Evolutionary conservation across 2,888 invertebrate genomes (phyloP).

Genomic region (Holacanthella duospinosa): DNA sequence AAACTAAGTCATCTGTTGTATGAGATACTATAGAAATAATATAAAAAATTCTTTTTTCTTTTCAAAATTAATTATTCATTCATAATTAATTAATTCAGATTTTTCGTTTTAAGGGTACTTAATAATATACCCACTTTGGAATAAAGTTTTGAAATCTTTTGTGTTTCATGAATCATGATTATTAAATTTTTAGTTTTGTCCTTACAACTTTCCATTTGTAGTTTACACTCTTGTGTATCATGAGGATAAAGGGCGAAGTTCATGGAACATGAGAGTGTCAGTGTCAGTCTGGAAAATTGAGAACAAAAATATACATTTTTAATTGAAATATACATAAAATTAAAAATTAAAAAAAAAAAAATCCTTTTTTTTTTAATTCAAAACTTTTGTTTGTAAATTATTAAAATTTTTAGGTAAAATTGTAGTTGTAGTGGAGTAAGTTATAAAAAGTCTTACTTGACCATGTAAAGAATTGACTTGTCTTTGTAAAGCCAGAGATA

Average conservation of each 20-base stretch:
- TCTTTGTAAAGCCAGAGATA: conserved; percentile 84
- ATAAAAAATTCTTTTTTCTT: too few relatives aligned
- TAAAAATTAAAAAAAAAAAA: too few relatives aligned
- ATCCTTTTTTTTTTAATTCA: background rate
- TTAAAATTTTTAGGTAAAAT: too few relatives aligned
- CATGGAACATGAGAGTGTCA: conserved; percentile 85
- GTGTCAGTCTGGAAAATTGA: conserved; percentile 53
- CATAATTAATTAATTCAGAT: too few relatives aligned
- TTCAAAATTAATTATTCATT: too few relatives aligned
- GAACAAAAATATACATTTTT: conserved; percentile 8
- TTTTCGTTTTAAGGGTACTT: too few relatives aligned
- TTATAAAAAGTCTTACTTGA: conserved; percentile 70
- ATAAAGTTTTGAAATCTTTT: background rate
- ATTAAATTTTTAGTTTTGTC: conserved; percentile 41
- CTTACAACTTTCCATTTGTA: conserved; percentile 92
- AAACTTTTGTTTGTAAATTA: background rate
- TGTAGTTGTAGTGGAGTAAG: too few relatives aligned
- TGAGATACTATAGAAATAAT: conserved; percentile 61
- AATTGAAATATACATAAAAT: too few relatives aligned
- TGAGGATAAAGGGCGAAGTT: conserved; percentile 89
- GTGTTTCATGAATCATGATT: too few relatives aligned
- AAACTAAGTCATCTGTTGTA: conserved; percentile 85
- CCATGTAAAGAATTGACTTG: conserved; percentile 74
- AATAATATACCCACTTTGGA: too few relatives aligned
- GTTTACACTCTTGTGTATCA: conserved; percentile 84